phyloP scores from a whole-genome alignment of 2,113 vertebrate genomes.

The Carlito syrichta region DNA sequence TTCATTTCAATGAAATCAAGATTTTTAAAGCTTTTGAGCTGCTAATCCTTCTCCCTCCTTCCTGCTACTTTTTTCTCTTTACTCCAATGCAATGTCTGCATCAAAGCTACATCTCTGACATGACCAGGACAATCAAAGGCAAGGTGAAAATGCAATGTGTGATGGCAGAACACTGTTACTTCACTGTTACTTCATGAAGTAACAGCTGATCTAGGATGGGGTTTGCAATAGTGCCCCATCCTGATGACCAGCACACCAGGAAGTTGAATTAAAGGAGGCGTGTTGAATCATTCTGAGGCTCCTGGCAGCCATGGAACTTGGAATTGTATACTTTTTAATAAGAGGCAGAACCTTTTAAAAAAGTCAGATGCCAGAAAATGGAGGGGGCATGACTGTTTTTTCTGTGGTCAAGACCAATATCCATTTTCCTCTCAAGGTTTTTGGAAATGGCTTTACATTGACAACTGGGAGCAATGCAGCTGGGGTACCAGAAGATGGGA shows the following conservation, averaged over 20 bases:
- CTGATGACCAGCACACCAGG: not conserved
- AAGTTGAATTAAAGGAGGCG: conserved; percentile 31
- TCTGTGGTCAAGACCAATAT: not conserved
- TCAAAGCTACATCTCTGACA: conserved; percentile 62
- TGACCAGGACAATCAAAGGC: conserved; percentile 47
- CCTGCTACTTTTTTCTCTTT: conserved; percentile 28
- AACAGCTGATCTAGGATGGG: not conserved
- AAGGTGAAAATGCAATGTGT: conserved; percentile 20
- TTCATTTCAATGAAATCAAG: conserved; percentile 67
- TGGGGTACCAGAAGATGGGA: not conserved
- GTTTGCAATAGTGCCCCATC: not conserved
- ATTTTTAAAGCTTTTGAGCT: conserved; percentile 66
- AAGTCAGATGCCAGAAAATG: conserved; percentile 24
- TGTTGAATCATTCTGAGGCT: not conserved
- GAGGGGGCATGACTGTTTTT: not conserved
- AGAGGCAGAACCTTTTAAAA: conserved; percentile 26
- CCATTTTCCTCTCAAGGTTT: not conserved
- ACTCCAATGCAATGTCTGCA: conserved; percentile 25
- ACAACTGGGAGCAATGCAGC: not conserved
- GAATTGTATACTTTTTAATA: not conserved
- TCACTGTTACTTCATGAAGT: not conserved
- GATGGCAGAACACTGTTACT: not conserved
- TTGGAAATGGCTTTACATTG: conserved; percentile 18
- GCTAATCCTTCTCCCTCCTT: conserved; percentile 23
- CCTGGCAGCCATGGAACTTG: not conserved